Conservation (phyloP, 37 sponge, comb jelly and placozoan species). For the Diacarnus erythraeanus region DNA sequence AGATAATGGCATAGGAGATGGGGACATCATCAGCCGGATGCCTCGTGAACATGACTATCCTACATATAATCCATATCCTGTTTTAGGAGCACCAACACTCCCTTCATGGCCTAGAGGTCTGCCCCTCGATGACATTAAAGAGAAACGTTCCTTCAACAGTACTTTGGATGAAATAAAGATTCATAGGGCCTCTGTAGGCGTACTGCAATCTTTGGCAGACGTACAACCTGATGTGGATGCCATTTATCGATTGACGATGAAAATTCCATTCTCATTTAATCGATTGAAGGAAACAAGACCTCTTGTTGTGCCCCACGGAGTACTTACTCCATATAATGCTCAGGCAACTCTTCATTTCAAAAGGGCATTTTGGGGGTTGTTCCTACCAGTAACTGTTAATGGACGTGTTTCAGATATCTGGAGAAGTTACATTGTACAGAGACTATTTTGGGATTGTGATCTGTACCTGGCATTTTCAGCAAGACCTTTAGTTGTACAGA, state of each 20-base stretch:
- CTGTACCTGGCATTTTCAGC: slow-evolving; percentile 34
- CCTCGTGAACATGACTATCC: slow-evolving; percentile 43
- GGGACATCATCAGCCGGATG: slow-evolving; percentile 1
- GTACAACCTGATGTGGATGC: slow-evolving; percentile 70
- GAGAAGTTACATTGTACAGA: slow-evolving; percentile 56
- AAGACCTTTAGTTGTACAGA: slow-evolving; percentile 39
- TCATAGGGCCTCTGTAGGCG: slow-evolving; percentile 7
- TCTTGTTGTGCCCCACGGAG: slow-evolving; percentile 37
- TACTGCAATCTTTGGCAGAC: slow-evolving; percentile 62
- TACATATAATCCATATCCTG: slow-evolving; percentile 64
- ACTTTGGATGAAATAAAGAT: background rate
- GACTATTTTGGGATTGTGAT: slow-evolving; percentile 53
- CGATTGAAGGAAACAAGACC: slow-evolving; percentile 24
- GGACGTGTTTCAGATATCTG: slow-evolving; percentile 65
- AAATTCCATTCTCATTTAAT: slow-evolving; percentile 51
- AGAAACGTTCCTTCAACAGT: slow-evolving; percentile 1
- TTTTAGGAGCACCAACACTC: slow-evolving; percentile 34
- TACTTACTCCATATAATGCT: slow-evolving; percentile 62
- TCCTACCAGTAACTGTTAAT: slow-evolving; percentile 50
- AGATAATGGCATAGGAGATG: background rate
- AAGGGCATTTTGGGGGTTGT: slow-evolving; percentile 35
- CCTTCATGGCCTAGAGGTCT: slow-evolving; percentile 67
- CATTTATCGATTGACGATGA: slow-evolving; percentile 52
- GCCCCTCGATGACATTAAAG: slow-evolving; percentile 45
- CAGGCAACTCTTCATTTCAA: slow-evolving; percentile 57